These are phyloP conservation scores for Lophura nycthemera DNA, from an alignment of 2,113 vertebrate species.

Conservation along the genomic window DNA sequence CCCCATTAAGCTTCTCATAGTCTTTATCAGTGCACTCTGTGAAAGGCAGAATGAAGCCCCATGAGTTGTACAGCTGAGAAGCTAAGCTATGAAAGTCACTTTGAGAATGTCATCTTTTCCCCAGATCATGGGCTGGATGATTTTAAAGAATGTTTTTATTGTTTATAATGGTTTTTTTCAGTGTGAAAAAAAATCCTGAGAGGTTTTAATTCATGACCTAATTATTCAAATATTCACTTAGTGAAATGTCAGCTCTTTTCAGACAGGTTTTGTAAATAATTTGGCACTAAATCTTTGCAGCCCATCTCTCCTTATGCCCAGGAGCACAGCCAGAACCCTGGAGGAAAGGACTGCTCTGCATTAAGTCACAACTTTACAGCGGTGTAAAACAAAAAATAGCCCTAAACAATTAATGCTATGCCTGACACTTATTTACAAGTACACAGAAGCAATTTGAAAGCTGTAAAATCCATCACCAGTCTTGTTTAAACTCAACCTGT, in stretches of 20 bases:
- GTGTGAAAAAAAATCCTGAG: background rate
- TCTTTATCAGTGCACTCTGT: background rate
- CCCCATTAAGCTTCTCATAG: background rate
- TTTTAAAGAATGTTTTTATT: background rate
- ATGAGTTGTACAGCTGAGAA: background rate
- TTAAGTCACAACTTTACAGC: background rate
- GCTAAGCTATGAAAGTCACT: background rate
- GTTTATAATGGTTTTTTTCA: background rate
- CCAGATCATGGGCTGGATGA: background rate
- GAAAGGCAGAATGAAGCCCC: background rate
- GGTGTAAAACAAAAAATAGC: background rate
- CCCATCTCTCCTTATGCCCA: background rate
- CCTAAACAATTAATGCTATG: background rate
- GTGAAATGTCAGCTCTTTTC: background rate
- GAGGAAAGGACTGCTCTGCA: background rate
- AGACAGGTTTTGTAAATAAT: background rate
- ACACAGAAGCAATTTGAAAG: constrained; percentile 6
- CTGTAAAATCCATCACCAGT: background rate
- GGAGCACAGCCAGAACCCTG: background rate
- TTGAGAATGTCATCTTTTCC: background rate
- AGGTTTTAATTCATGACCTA: background rate
- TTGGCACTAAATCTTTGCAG: background rate
- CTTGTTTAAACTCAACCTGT: background rate
- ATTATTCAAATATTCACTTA: background rate
- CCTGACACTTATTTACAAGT: constrained; percentile 10